Base-by-base conservation (phyloP, 1,140 invertebrate genomes). In the Galleria mellonella region DNA sequence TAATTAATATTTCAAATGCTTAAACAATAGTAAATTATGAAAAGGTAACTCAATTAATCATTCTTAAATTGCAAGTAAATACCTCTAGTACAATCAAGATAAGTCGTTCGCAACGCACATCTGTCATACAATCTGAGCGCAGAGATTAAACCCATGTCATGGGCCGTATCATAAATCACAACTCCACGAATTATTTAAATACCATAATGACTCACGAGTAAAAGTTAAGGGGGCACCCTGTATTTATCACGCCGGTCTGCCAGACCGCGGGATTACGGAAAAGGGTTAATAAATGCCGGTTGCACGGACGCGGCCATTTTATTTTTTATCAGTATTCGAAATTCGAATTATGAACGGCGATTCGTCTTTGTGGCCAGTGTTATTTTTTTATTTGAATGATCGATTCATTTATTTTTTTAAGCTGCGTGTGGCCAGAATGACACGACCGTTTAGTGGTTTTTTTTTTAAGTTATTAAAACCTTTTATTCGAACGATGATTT, bases 201-300 rank as follows among this genome's bases (percentile, higher is more conserved):
- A 47, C 67, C 55, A 58, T 74, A 71, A 71, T 66, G 62, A 72
- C 45, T 70, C 56, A 63, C 43, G 59, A 50, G 52, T 47, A 59
- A 62, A 62, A 66, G 67, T 72, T 72, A 68, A 64, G 59, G 60
- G 71, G 62, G 61, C 55, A 62, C 51, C 51, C 56, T 46, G 57
- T 65, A 72, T 70, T 77, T 76, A 72, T 72, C 62, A 66, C 67
- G 32, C 47, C 47, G 56, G 57, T 55, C 62, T 64, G 35, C 45
- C 47, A 53, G 59, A 56, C 62, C 51, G 45, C 55, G 47, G 62
- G 58, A 63, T 77, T 65, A 58, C 53, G 51, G 52, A 47, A 58
- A 23, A 61, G 62, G 70, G 69, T 67, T 77, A 72, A 74, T 74
- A 71, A 74, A 72, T 72, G 66, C 59, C 53, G 50, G 58, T 50